phyloP scores from a whole-genome alignment of 2,797 vertebrate genomes.

The Anisognathus igniventris region DNA sequence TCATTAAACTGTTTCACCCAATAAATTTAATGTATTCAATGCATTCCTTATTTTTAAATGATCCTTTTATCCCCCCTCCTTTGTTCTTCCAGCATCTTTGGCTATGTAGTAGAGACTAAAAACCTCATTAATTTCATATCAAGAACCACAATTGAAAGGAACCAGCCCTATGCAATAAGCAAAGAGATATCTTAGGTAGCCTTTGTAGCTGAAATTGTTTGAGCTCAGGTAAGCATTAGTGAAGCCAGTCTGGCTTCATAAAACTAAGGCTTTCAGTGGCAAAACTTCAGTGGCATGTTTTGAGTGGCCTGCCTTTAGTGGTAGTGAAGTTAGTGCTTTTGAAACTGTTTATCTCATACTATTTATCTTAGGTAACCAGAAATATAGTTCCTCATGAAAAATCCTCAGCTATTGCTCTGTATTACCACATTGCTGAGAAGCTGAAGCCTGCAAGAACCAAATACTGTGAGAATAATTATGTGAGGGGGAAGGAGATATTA shows the following conservation, averaged over 20 bases:
- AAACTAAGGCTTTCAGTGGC: not conserved
- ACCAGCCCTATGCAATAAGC: not conserved
- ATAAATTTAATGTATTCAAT: conserved; percentile 56
- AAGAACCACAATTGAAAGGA: not conserved
- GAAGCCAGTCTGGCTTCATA: not conserved
- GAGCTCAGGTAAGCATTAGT: not conserved
- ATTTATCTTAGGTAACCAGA: not conserved
- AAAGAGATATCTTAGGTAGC: not conserved
- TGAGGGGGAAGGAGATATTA: not conserved
- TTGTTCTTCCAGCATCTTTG: not conserved
- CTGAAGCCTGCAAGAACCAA: not conserved
- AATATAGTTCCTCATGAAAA: not conserved
- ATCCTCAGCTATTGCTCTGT: not conserved
- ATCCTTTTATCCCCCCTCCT: not conserved
- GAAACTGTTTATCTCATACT: not conserved
- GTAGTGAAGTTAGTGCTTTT: not conserved
- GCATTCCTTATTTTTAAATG: conserved; percentile 36
- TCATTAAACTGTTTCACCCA: conserved; percentile 67
- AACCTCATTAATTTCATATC: not conserved
- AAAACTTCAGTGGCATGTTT: not conserved
- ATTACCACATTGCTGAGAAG: not conserved
- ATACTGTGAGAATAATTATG: not conserved
- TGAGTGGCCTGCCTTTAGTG: not conserved
- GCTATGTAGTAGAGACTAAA: not conserved
- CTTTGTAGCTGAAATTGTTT: not conserved